Percentiles rank a stretch among this genome's conserved stretches.
phyloP scores from a whole-genome alignment of 1,140 invertebrate genomes.

The Manduca sexta region DNA sequence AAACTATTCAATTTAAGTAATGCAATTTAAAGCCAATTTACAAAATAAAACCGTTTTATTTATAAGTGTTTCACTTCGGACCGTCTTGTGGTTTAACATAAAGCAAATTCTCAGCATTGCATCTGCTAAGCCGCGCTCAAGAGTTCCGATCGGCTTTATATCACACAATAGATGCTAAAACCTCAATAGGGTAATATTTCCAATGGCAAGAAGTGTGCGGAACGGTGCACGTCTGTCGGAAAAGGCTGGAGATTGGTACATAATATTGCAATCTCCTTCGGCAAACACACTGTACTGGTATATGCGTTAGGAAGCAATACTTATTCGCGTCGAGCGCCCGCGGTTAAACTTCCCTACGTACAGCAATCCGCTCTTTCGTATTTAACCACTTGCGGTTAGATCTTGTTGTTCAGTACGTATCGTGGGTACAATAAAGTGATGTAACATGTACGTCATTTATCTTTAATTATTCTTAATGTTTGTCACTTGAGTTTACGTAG shows the following conservation, averaged over 20 bases:
- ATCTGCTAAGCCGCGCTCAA: background rate
- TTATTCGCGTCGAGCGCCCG: slow-evolving; percentile 31
- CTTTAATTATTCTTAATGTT: too few species aligned
- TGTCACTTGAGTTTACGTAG: too few species aligned
- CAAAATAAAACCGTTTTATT: too few species aligned
- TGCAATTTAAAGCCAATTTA: background rate
- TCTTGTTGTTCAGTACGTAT: slow-evolving; percentile 26
- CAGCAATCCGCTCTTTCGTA: slow-evolving; percentile 58
- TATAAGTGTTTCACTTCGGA: too few species aligned
- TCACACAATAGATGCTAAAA: slow-evolving; percentile 19
- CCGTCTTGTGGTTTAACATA: too few species aligned
- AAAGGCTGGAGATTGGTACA: slow-evolving; percentile 55
- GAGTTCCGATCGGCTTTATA: background rate
- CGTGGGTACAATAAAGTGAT: too few species aligned
- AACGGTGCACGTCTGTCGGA: slow-evolving; percentile 34
- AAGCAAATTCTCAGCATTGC: too few species aligned
- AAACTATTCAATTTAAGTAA: too few species aligned
- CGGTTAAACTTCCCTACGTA: slow-evolving; percentile 49
- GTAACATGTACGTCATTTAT: too few species aligned
- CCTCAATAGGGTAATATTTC: slow-evolving; percentile 52
- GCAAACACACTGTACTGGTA: slow-evolving; percentile 42
- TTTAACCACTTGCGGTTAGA: slow-evolving; percentile 46
- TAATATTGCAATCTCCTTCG: slow-evolving; percentile 63
- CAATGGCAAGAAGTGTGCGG: slow-evolving; percentile 31
- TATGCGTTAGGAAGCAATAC: slow-evolving; percentile 43